Evolutionary conservation across 2,888 invertebrate genomes (phyloP).

Genomic region (Epicampocera succincta): DNA sequence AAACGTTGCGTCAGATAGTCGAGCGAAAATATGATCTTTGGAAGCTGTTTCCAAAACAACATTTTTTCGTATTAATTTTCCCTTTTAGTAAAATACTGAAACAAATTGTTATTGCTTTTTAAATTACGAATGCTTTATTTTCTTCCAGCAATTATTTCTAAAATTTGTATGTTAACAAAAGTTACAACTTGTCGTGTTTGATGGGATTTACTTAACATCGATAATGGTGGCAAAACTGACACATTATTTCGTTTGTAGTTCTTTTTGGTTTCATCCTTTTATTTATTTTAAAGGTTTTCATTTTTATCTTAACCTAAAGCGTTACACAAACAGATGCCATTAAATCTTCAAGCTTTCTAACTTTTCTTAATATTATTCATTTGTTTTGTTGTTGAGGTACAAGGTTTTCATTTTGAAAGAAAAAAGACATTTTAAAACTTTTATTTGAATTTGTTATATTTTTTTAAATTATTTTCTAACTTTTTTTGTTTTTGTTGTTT

Average conservation of each 20-base stretch:
- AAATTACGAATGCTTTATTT: conserved; percentile 49
- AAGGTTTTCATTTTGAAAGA: conserved; percentile 35
- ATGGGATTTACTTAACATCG: conserved; percentile 50
- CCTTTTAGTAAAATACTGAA: background rate
- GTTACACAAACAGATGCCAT: conserved; percentile 18
- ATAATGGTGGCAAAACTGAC: conserved; percentile 35
- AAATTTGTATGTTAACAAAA: conserved; percentile 22
- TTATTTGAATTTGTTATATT: conserved; percentile 17
- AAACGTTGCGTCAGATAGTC: too few relatives aligned
- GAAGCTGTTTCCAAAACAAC: too few relatives aligned
- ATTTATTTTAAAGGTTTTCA: background rate
- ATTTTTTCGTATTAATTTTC: background rate
- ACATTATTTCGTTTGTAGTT: background rate
- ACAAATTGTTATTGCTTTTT: background rate
- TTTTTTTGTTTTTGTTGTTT: conserved; percentile 46
- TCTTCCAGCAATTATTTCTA: conserved; percentile 44
- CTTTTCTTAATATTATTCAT: conserved; percentile 31
- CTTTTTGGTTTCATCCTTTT: background rate
- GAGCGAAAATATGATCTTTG: too few relatives aligned
- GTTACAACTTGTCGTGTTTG: conserved; percentile 26
- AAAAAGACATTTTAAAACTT: conserved; percentile 37
- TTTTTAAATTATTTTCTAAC: conserved; percentile 42
- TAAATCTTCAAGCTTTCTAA: conserved; percentile 39
- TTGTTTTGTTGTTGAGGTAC: conserved; percentile 43
- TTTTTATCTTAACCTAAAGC: conserved; percentile 5